Evolutionary conservation across 2,113 vertebrate species (phyloP).

Genomic region (Ophthalmolycus amberensis): DNA sequence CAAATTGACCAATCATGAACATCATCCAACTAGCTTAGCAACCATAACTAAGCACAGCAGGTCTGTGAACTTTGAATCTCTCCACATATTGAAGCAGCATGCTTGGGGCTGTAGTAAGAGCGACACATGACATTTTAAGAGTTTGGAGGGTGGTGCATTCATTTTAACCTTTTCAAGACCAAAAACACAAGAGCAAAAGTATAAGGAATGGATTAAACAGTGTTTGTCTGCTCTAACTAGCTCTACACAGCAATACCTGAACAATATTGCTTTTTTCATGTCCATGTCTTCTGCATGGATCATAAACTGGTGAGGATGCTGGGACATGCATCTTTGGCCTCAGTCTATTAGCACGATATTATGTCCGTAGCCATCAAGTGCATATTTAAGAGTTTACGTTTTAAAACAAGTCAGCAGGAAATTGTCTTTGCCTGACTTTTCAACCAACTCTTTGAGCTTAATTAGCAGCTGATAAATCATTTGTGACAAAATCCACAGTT

Average conservation of each 20-base stretch:
- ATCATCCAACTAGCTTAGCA: no score
- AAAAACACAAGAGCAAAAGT: background rate
- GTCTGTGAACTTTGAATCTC: conserved; percentile 16
- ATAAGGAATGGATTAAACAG: background rate
- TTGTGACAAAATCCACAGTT: background rate
- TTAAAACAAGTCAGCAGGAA: background rate
- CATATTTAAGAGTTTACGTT: background rate
- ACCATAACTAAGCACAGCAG: background rate
- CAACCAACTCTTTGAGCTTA: background rate
- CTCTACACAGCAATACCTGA: background rate
- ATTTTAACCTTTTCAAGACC: background rate
- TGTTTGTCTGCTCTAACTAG: background rate
- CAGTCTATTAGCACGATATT: background rate
- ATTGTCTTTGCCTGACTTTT: background rate
- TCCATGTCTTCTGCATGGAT: background rate
- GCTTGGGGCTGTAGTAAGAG: background rate
- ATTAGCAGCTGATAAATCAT: background rate
- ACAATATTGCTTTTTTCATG: background rate
- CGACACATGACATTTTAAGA: conserved; percentile 2
- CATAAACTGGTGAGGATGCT: background rate
- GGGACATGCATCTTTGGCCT: background rate
- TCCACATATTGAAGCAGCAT: background rate
- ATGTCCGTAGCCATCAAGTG: background rate
- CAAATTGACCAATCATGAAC: conserved; percentile 9
- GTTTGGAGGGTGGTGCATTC: background rate